phyloP scores from a whole-genome alignment of 2,888 invertebrate species.

The Amiota mariae region DNA sequence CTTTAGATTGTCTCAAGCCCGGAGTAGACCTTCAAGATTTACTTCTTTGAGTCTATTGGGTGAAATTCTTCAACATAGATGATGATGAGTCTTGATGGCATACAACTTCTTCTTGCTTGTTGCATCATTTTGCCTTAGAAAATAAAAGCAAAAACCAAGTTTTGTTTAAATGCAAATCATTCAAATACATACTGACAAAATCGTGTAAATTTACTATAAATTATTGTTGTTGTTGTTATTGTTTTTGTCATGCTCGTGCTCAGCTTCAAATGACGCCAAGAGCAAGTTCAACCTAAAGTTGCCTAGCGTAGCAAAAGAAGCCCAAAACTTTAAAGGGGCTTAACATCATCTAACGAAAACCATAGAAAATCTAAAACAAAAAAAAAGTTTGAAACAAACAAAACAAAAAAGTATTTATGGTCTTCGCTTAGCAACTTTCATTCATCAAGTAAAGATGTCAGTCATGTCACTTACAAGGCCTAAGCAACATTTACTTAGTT shows the following conservation, averaged over 20 bases:
- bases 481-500: no score
- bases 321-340: constrained; percentile 1
- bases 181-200: not conserved
- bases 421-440: not conserved
- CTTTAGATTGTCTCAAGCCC: no score
- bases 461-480: no score
- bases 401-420: no score
- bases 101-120: not conserved
- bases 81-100: not conserved
- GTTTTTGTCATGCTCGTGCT: constrained; percentile 31
- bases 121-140: constrained; percentile 23
- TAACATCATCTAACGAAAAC: not conserved
- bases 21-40: no score
- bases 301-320: not conserved
- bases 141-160: not conserved
- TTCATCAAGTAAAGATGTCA: not conserved
- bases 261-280: constrained; percentile 30
- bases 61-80: no score
- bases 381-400: constrained; percentile 8
- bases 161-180: constrained; percentile 1
- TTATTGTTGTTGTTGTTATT: not conserved
- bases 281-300: constrained; percentile 25
- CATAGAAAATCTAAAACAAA: not conserved
- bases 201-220: constrained; percentile 45
- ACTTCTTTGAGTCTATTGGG: no score